phyloP scores from a whole-genome alignment of 2,113 vertebrate genomes.

The Cromileptes altivelis region DNA sequence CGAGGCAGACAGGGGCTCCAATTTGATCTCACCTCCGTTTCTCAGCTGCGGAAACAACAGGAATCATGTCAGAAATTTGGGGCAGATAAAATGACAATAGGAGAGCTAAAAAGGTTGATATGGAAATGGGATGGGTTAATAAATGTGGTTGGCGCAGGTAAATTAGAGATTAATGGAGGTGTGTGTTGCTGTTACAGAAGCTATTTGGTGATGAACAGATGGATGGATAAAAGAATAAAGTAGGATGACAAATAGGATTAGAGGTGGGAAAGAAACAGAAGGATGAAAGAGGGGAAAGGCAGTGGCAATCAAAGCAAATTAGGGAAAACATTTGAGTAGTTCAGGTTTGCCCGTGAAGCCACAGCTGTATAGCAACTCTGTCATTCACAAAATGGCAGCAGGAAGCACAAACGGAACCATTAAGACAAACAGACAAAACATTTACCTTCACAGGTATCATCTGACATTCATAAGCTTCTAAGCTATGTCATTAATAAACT shows the following conservation, averaged over 20 bases:
- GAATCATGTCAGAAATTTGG: conserved; percentile 25
- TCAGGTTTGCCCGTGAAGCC: not conserved
- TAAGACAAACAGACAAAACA: not conserved
- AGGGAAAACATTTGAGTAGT: not conserved
- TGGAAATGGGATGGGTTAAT: not conserved
- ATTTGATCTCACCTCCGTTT: conserved; percentile 85
- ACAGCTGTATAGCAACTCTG: not conserved
- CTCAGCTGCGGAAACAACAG: conserved; percentile 86
- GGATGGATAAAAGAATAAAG: not conserved
- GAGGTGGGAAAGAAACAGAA: not conserved
- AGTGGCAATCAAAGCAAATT: not conserved
- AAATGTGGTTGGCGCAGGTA: not conserved
- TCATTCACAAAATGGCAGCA: conserved; percentile 36
- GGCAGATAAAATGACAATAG: not conserved
- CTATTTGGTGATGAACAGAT: not conserved
- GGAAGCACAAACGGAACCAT: not conserved
- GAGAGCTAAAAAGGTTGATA: not conserved
- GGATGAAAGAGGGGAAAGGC: not conserved
- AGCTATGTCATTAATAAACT: not conserved
- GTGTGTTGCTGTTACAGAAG: conserved; percentile 1
- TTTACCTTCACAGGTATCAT: not conserved
- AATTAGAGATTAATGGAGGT: not conserved
- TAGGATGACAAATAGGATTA: not conserved
- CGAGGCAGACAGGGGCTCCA: conserved; percentile 88
- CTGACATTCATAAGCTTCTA: not conserved